phyloP scores from a whole-genome alignment of 2,797 vertebrate genomes.

The Etheostoma nigrum region DNA sequence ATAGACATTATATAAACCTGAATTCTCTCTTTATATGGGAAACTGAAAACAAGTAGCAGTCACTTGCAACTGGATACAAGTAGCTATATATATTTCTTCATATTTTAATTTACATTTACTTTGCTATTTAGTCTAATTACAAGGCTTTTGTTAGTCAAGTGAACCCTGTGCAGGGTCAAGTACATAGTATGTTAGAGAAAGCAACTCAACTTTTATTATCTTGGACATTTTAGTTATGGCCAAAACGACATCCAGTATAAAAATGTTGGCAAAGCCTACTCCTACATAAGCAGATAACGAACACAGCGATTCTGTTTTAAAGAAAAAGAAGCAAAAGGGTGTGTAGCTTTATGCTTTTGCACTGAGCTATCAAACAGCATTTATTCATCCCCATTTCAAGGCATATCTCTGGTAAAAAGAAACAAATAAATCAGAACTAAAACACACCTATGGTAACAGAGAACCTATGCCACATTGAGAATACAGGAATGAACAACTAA shows the following conservation, averaged over 20 bases:
- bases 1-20: conserved; percentile 55
- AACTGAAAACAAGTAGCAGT: conserved; percentile 62
- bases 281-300: conserved; percentile 50
- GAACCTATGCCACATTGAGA: conserved; percentile 30
- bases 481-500: conserved; percentile 36
- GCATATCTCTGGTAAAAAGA: conserved; percentile 71
- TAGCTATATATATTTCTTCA: conserved; percentile 53
- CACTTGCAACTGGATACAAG: conserved; percentile 54
- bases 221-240: conserved; percentile 20
- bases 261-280: conserved; percentile 59
- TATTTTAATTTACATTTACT: conserved; percentile 57
- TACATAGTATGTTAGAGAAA: conserved; percentile 55
- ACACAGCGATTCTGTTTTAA: conserved; percentile 29
- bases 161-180: conserved; percentile 34
- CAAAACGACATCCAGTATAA: conserved; percentile 44
- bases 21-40: conserved; percentile 50
- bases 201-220: conserved; percentile 40
- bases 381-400: conserved; percentile 65
- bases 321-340: conserved; percentile 40
- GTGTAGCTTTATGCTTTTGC: conserved; percentile 41
- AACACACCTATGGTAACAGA: conserved; percentile 25
- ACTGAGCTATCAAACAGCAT: conserved; percentile 53
- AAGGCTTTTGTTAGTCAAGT: conserved; percentile 56
- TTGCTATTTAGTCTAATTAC: conserved; percentile 46
- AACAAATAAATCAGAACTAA: conserved; percentile 16